Evolutionary conservation across 2,797 vertebrate species (phyloP), one percentile per base, ranked within the genome.

Genomic region (Ammospiza maritima): DNA sequence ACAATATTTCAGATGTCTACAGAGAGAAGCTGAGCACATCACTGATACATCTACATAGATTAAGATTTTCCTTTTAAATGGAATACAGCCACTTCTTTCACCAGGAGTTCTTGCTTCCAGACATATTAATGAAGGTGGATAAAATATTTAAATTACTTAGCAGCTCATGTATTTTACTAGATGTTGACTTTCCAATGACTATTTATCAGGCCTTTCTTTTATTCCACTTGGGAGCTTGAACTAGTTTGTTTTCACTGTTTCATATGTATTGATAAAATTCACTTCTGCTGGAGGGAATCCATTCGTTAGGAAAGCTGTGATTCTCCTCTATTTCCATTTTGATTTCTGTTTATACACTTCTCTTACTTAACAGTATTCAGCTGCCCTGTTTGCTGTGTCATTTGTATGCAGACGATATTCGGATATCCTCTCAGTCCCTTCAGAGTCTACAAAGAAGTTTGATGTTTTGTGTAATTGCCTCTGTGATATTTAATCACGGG

Each of bases 391-490:
- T 96, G 56, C 54, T 89, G 76, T 92, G 67, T 91, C 78, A 94
- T 91, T 93, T 84, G 75, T 90, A 93, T 92, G 80, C 93, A 94
- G 93, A 80, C 32, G 9, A 93, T 83, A 94, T 56, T 83, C 7
- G 7, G 65, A 71, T 94, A 90, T 90, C 89, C 70, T 92, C 47
- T 64, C 81, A 56, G 62, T 95, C 87, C 89, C 66, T 72, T 85
- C 53, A 97, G 87, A 93, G 90, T 65, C 80, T 90, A 90, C 89
- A 85, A 71, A 90, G 89, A 96, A 95, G 83, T 94, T 92, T 94
- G 91, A 96, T 90, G 95, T 97, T 96, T 96, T 97, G 58, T 93
- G 64, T 96, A 96, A 97, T 97, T 97, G 87, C 57, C 45, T 96
- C 95, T 92, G 92, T 97, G 91, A 96, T 97, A 96, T 96, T 95